Percentiles rank a stretch among this genome's conserved stretches.
Conservation (phyloP, 35 echinoderm and acorn worm genomes). For the Ptychodera flava region DNA sequence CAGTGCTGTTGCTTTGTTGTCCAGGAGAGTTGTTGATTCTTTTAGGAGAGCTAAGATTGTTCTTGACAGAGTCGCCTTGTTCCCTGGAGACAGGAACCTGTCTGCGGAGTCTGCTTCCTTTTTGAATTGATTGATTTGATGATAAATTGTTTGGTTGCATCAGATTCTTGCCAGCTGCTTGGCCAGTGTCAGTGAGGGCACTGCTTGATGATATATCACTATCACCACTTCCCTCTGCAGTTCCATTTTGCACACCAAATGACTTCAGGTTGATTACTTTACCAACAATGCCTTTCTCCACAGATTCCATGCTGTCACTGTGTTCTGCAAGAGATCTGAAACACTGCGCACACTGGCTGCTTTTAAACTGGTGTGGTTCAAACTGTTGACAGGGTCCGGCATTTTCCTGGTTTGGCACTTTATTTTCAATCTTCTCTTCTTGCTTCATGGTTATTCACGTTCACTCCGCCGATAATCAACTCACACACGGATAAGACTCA, state of each 20-base stretch:
- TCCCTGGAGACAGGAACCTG: background rate
- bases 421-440: slow-evolving; percentile 8
- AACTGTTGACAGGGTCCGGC: background rate
- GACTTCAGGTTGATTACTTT: background rate
- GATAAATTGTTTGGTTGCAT: background rate
- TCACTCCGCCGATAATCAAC: too few species aligned
- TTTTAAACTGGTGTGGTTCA: slow-evolving; percentile 10
- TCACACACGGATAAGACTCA: too few species aligned
- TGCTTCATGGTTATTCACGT: slow-evolving; percentile 12
- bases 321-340: slow-evolving; percentile 9
- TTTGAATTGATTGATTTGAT: background rate
- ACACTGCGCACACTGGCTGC: slow-evolving; percentile 8
- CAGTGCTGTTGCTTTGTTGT: too few species aligned
- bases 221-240: background rate
- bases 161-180: background rate
- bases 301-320: background rate
- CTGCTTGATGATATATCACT: background rate
- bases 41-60: too few species aligned
- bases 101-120: background rate
- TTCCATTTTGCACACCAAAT: background rate
- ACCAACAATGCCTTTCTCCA: background rate
- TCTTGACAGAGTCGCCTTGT: background rate
- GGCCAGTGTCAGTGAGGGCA: background rate
- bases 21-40: too few species aligned
- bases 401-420: background rate